Conservation (phyloP, 2,888 invertebrate genomes). For the Rhingia rostrata region DNA sequence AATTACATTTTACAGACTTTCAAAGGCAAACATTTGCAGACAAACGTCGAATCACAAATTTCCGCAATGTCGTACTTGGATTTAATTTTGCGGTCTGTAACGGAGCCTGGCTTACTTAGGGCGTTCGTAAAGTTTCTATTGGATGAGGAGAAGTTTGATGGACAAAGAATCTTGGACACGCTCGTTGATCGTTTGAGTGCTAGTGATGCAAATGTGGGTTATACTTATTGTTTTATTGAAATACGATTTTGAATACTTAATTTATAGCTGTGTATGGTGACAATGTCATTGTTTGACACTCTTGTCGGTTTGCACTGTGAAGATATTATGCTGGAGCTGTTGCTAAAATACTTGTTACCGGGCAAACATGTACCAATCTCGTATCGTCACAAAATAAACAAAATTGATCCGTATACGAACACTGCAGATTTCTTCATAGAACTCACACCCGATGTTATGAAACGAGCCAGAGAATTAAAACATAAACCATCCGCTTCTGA, state of each 20-base stretch:
- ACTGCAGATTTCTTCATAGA: slow-evolving; percentile 90
- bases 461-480: slow-evolving; percentile 80
- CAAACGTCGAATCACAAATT: slow-evolving; percentile 93
- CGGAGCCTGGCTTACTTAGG: slow-evolving; percentile 91
- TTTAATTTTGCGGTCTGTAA: slow-evolving; percentile 93
- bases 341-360: slow-evolving; percentile 92
- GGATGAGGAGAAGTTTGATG: slow-evolving; percentile 92
- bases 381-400: slow-evolving; percentile 88
- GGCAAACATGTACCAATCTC: slow-evolving; percentile 90
- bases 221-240: too few relatives aligned
- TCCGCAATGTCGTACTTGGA: slow-evolving; percentile 97
- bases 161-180: slow-evolving; percentile 90
- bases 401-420: slow-evolving; percentile 89
- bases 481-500: slow-evolving; percentile 76
- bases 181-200: slow-evolving; percentile 91
- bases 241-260: too few relatives aligned
- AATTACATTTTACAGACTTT: slow-evolving; percentile 82
- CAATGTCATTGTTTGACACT: slow-evolving; percentile 94
- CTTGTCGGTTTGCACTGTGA: slow-evolving; percentile 96
- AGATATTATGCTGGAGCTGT: slow-evolving; percentile 96
- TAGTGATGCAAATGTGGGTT: slow-evolving; percentile 87
- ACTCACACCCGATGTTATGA: slow-evolving; percentile 86
- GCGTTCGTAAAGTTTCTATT: slow-evolving; percentile 93
- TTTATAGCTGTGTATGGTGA: slow-evolving; percentile 90
- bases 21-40: slow-evolving; percentile 87